phyloP scores from a whole-genome alignment of 2,797 vertebrate species.

The Syncerus caffer region DNA sequence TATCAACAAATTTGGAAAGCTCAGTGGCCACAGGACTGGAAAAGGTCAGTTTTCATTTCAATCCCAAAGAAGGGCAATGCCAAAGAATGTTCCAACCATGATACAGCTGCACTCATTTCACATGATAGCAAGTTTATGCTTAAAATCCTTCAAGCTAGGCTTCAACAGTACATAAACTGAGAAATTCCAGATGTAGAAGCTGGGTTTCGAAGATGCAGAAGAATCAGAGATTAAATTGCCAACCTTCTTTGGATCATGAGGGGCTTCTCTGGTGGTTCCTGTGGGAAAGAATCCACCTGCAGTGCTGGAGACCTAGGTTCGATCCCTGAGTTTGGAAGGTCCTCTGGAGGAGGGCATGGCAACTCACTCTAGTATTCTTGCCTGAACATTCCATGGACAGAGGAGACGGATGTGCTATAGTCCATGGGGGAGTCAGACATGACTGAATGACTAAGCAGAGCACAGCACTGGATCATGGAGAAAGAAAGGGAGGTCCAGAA shows the following conservation, averaged over 20 bases:
- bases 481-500: not conserved
- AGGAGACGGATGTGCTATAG: not conserved
- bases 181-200: not conserved
- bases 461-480: not conserved
- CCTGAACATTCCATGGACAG: not conserved
- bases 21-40: not conserved
- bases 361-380: not conserved
- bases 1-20: not conserved
- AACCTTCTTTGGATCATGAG: not conserved
- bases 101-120: not conserved
- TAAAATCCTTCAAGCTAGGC: not conserved
- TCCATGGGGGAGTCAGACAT: not conserved
- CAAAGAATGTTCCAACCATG: not conserved
- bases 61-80: not conserved
- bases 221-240: not conserved
- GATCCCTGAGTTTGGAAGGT: not conserved
- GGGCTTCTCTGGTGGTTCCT: not conserved
- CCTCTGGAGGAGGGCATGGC: not conserved
- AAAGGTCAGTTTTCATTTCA: not conserved
- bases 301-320: not conserved
- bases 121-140: not conserved
- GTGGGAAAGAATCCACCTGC: not conserved
- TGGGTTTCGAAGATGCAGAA: not conserved
- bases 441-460: not conserved
- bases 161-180: not conserved